Evolutionary conservation across 2,113 vertebrate genomes (phyloP).

Genomic region (Hystrix cristata): DNA sequence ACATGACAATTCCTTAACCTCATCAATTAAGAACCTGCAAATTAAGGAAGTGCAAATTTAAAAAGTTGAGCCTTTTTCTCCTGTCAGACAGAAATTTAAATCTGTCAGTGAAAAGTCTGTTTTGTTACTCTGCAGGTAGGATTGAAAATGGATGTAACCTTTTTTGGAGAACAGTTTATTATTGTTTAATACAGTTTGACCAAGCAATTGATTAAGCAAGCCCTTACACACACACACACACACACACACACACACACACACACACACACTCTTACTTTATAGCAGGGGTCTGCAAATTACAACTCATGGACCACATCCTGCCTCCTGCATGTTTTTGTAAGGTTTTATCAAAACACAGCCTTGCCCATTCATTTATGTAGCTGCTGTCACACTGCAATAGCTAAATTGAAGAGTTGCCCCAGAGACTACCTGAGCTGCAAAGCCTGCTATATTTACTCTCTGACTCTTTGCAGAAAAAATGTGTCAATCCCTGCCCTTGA

Average conservation of each 20-base stretch:
- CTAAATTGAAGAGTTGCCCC: background rate
- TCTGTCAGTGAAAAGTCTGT: background rate
- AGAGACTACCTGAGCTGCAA: background rate
- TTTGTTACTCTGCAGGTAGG: background rate
- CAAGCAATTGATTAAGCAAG: background rate
- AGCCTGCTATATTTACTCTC: background rate
- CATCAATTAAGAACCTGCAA: background rate
- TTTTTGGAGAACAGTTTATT: constrained; percentile 3
- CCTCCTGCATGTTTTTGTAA: background rate
- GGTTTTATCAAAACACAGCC: background rate
- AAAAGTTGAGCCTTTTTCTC: background rate
- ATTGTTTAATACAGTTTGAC: background rate
- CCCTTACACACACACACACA: background rate
- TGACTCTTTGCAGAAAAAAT: background rate
- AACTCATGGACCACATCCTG: background rate
- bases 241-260: background rate
- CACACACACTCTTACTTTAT: background rate
- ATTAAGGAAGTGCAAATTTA: background rate
- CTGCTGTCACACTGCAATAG: background rate
- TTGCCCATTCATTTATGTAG: background rate
- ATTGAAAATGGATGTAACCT: constrained; percentile 13
- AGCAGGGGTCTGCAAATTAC: background rate
- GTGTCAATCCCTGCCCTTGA: background rate
- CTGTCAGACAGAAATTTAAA: background rate
- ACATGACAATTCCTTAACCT: constrained; percentile 3